Evolutionary conservation across 2,113 vertebrate species (phyloP), one percentile per base, ranked within the genome.

Genomic region (Brevimyrus niger): DNA sequence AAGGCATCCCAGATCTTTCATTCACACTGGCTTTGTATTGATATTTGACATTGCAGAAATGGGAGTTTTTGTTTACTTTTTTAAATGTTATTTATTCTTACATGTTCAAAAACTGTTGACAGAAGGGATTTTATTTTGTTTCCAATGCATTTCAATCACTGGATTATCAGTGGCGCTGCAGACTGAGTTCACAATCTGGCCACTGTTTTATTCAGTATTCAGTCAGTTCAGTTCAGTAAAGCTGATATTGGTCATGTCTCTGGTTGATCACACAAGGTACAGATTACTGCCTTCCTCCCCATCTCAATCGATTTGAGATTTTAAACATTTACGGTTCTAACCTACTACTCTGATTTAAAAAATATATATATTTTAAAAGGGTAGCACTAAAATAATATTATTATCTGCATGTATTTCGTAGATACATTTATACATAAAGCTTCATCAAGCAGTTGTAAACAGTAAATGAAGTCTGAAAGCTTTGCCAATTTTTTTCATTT

Each of bases 21-120:
- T 95, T 97, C 97, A 98, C 98, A 97, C 96, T 97, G 94, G 95
- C 94, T 93, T 92, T 95, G 92, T 96, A 95, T 96, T 95, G 93
- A 27, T 69, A 69, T 95, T 91, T 94, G 95, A 93, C 95, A 95
- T 96, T 95, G 95, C 95, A 96, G 95, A 96, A 96, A 94, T 94
- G 94, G 94, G n/a, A 96, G 95, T 95, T 95, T 96, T 95, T 96
- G 92, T 94, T 92, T 96, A 94, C 96, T 97, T 97, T 42, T 19
- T 42, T 38, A 8, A 8, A 42, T 44, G 17, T 98, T 97, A 96
- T 97, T 97, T 69, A 27, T 96, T 94, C 91, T 91, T 95, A 94
- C 95, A 95, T 93, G 92, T 96, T 95, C 95, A 92, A 94, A 94
- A 94, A 93, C 94, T 96, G 93, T 93, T 93, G 95, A 94, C 92